These are phyloP conservation scores for Sphenodon punctatus DNA, from an alignment of 2,797 vertebrate genomes.

Conservation along the genomic window DNA sequence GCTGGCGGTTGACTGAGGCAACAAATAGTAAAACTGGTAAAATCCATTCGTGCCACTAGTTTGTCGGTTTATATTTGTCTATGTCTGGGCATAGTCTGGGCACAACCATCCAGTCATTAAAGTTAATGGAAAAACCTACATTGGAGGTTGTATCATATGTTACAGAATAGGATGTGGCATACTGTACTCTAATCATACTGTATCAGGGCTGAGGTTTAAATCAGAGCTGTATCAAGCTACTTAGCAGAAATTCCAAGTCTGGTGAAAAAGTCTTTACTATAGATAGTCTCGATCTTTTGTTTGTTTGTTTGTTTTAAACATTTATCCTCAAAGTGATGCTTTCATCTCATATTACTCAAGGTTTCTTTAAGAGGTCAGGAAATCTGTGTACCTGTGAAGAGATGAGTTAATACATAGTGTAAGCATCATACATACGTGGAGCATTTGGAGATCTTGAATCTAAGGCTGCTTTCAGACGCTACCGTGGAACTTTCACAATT, in stretches of 20 bases:
- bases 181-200: neutral
- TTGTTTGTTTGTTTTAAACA: accelerated
- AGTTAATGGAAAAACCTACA: too few species aligned
- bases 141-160: too few species aligned
- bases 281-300: accelerated
- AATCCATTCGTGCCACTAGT: neutral
- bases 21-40: neutral
- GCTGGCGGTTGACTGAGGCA: neutral
- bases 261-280: neutral
- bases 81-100: accelerated
- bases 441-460: too few species aligned
- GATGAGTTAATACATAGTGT: accelerated
- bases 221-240: neutral
- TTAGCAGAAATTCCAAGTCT: neutral
- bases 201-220: neutral
- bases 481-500: too few species aligned
- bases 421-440: accelerated
- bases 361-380: accelerated
- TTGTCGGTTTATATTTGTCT: conserved; percentile 31
- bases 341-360: neutral
- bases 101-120: too few species aligned
- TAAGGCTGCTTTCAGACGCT: too few species aligned
- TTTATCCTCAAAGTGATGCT: accelerated
- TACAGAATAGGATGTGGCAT: neutral
- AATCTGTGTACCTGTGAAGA: accelerated